Evolutionary conservation across 2,888 invertebrate species (phyloP).

Genomic region (Agrochola litura): DNA sequence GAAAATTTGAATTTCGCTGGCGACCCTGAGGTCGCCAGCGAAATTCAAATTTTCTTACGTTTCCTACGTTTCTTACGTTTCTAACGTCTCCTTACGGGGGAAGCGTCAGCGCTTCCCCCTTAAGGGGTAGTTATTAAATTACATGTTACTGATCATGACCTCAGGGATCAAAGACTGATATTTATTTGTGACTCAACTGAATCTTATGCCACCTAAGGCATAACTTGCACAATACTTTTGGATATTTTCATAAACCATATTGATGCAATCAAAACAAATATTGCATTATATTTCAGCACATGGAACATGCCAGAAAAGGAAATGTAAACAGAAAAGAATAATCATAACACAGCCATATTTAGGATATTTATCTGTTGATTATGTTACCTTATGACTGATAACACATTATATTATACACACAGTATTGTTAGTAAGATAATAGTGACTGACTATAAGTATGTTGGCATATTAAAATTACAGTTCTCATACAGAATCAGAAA

Average conservation of each 20-base stretch:
- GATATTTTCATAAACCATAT: constrained; percentile 12
- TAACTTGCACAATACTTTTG: constrained; percentile 32
- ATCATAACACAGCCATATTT: not conserved
- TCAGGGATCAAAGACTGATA: not conserved
- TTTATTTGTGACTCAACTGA: constrained; percentile 17
- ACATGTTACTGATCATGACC: not conserved
- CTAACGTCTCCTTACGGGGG: too few relatives aligned
- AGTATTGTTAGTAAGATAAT: not conserved
- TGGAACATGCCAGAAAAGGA: not conserved
- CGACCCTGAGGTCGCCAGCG: too few relatives aligned
- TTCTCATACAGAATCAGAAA: too few relatives aligned
- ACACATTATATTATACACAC: not conserved
- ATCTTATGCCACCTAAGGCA: not conserved
- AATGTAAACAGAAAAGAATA: constrained; percentile 10
- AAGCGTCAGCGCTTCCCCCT: too few relatives aligned
- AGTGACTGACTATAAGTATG: not conserved
- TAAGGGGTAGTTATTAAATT: not conserved
- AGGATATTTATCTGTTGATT: constrained; percentile 23
- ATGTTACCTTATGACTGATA: not conserved
- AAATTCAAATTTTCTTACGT: too few relatives aligned
- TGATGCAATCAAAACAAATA: constrained; percentile 31
- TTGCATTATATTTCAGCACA: constrained; percentile 1
- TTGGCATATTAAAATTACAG: too few relatives aligned
- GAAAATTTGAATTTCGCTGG: too few relatives aligned
- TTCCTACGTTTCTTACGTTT: too few relatives aligned